phyloP scores from a whole-genome alignment of 2,113 vertebrate genomes.

The Oenanthe oenanthe region DNA sequence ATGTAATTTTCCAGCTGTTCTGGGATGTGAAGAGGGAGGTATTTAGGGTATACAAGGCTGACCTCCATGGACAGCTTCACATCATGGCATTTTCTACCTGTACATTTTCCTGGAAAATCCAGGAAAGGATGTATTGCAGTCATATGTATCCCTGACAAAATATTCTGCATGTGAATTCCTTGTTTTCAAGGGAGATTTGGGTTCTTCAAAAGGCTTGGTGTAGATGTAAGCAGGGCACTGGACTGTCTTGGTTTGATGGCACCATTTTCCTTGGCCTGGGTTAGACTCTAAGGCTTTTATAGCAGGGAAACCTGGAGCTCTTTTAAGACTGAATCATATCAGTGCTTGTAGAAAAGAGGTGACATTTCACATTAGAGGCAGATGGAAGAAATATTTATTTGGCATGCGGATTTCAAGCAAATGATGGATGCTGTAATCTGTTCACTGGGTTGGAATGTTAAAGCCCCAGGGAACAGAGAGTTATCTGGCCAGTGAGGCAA shows the following conservation, averaged over 20 bases:
- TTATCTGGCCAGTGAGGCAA: slow-evolving; percentile 5
- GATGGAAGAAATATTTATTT: slow-evolving; percentile 31
- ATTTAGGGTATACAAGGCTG: not conserved
- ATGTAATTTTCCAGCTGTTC: not conserved
- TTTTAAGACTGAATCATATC: not conserved
- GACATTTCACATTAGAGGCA: not conserved
- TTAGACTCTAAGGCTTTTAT: not conserved
- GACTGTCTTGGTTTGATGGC: not conserved
- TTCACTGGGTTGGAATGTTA: slow-evolving; percentile 7
- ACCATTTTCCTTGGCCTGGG: not conserved
- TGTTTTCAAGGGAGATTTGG: not conserved
- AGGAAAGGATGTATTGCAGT: not conserved
- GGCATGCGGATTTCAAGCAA: slow-evolving; percentile 15
- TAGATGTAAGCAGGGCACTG: not conserved
- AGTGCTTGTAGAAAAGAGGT: not conserved
- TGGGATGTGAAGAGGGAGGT: not conserved
- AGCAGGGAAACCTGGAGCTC: not conserved
- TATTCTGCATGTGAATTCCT: not conserved
- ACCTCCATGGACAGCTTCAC: not conserved
- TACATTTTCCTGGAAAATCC: not conserved
- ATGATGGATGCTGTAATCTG: slow-evolving; percentile 34
- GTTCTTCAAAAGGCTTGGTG: not conserved
- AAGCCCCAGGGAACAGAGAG: not conserved
- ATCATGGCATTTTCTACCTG: not conserved
- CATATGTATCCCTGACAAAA: not conserved